Evolutionary conservation across 2,797 vertebrate species (phyloP), one percentile per base, ranked within the genome.

Genomic region (Forpus xanthops): DNA sequence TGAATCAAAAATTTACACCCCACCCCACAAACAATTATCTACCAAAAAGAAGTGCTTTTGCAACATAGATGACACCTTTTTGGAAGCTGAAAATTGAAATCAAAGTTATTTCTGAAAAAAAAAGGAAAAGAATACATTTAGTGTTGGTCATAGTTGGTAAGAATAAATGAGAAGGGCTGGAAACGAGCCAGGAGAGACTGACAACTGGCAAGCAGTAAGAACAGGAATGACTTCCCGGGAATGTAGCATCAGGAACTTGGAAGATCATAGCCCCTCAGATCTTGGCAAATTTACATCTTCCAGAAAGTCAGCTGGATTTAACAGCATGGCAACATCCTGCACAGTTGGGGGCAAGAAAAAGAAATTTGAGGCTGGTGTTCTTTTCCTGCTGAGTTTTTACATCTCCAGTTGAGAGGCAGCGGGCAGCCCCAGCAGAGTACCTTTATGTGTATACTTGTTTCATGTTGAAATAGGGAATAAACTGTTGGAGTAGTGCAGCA

Each of bases 401-500:
- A 94, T 95, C 93, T 96, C 96, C 93, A 97, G 93, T 95, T 83
- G 96, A 93, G 94, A 97, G 89, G 81, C 94, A 97, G 96, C 94
- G 96, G 95, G 94, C 91, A 94, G 94, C 47, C 96, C 68, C 94
- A 96, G 96, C 93, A 95, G 95, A 97, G 85, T 87, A 96, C 94
- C 94, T 94, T 95, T 96, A 95, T 97, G 78, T 93, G 70, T 71
- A 67, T 78, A 72, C 70, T 92, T 83, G 73, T 77, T 93, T 96
- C 91, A 90, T 96, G 95, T 96, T 96, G 96, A 95, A 95, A 96
- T 83, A 89, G 61, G 87, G 87, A 96, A 97, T 89, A 94, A 96
- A 93, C 77, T 94, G 83, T 90, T 95, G 90, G 81, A 90, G 60
- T 33, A 78, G 35, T 66, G 55, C 66, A 81, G 64, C 55, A 91